Base-by-base conservation (phyloP, 1,140 invertebrate species). In the Pachypeltis micranthus region DNA sequence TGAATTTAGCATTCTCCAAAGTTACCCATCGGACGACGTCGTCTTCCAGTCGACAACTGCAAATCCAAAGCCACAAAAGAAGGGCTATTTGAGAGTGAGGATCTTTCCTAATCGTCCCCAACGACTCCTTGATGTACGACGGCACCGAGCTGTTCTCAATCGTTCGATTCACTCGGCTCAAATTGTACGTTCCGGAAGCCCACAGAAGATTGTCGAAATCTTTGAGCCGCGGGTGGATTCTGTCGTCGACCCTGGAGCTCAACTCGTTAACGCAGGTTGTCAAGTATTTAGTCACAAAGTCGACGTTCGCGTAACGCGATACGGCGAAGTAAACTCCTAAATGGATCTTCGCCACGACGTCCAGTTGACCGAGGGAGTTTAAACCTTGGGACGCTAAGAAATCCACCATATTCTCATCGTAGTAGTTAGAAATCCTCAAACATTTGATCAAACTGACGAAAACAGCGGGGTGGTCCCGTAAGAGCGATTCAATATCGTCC, bases 61-160 rank as follows among this genome's bases (percentile, higher is more conserved):
- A 51, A 4, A 51, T 51, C 47, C 47, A 51, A 7, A 51, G 47
- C 47, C 47, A 51, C 47, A 51, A 51, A 51, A 51, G 47, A 21
- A 51, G 47, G 23, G 47, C 12, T 14, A 51, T 51, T 10, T 51
- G 47, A 10, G 21, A 16, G 47, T 51, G 7, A 7, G 21, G 4
- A 21, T 51, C 21, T 14, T 51, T 51, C 47, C 19, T 51, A 4
- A 51, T 14, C 47, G 23, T 16, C 3, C 19, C 19, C 7, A 51
- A 21, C 4, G 47, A 51, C 23, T 51, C 47, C 10, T 21, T 10
- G 21, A 51, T 21, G 47, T 51, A 51, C 19, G 12, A 4, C 4
- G 47, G 47, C 4, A 51, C 21, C 23, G 12, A 10, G 23, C 12
- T 16, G 7, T 10, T 21, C 23, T 21, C 3, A 14, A 51, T 10